Conservation (phyloP, 2,113 vertebrate species). For the Smithornis capensis region DNA sequence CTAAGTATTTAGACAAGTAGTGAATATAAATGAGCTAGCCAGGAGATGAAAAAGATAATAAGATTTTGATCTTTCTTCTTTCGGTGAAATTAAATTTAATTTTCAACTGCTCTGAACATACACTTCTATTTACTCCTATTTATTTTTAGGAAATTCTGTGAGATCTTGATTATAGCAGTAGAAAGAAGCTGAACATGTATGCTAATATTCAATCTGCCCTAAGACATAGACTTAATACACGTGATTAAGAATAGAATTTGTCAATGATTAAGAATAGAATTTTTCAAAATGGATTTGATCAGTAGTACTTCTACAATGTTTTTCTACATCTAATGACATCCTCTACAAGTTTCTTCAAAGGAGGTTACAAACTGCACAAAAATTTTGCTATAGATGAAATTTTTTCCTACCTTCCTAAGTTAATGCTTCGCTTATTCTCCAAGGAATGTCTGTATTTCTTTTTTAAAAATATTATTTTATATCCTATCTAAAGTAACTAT, state of each 20-base stretch:
- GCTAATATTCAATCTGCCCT: not conserved
- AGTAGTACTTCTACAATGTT: not conserved
- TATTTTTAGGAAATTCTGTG: not conserved
- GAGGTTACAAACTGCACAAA: not conserved
- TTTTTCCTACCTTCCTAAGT: not conserved
- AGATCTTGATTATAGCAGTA: not conserved
- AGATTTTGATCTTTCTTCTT: not conserved
- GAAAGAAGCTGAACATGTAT: not conserved
- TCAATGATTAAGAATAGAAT: not conserved
- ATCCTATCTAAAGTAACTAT: constrained; percentile 23
- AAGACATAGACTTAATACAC: not conserved
- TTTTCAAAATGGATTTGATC: not conserved
- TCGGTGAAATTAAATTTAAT: not conserved
- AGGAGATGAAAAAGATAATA: not conserved
- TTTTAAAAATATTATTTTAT: constrained; percentile 4
- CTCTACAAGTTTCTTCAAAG: not conserved
- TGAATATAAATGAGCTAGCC: not conserved
- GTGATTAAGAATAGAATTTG: not conserved
- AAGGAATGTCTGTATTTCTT: not conserved
- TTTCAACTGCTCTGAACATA: not conserved
- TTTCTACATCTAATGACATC: not conserved
- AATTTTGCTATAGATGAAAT: not conserved
- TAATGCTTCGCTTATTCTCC: not conserved
- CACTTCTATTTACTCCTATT: not conserved
- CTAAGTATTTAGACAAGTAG: not conserved